Evolutionary conservation across 2,888 invertebrate species (phyloP).

Genomic region (Silvanus unidentatus): DNA sequence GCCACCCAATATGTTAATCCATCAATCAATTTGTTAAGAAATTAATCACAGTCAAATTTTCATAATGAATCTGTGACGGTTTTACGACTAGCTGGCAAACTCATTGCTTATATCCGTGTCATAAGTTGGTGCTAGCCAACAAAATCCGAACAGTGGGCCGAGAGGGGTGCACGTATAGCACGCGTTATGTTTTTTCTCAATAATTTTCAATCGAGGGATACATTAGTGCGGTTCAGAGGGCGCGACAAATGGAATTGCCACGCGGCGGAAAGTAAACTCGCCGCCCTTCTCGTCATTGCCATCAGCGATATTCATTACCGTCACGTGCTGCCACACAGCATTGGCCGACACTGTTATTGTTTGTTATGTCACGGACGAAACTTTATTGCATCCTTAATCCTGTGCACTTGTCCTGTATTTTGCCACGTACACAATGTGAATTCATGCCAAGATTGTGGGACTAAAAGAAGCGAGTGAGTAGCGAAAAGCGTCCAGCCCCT

Average conservation of each 20-base stretch:
- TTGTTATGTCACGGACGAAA: conserved; percentile 34
- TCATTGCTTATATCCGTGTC: too few species aligned
- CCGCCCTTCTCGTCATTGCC: conserved; percentile 33
- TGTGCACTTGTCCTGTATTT: conserved; percentile 34
- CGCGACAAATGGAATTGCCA: conserved; percentile 40
- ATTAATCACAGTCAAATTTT: conserved; percentile 27
- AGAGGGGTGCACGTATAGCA: too few species aligned
- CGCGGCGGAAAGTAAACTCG: conserved; percentile 38
- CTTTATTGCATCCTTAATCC: conserved; percentile 40
- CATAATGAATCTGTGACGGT: conserved; percentile 8
- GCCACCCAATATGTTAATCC: conserved; percentile 7
- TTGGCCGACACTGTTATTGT: conserved; percentile 32
- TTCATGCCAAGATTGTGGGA: too few species aligned
- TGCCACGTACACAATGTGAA: conserved; percentile 8
- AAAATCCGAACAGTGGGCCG: too few species aligned
- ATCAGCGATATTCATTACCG: conserved; percentile 43
- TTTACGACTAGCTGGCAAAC: too few species aligned
- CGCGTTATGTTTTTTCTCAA: too few species aligned
- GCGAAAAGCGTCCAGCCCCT: too few species aligned
- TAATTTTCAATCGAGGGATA: conserved; percentile 12
- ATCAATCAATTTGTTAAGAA: conserved; percentile 28
- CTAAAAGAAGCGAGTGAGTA: too few species aligned
- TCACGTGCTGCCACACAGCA: conserved; percentile 38
- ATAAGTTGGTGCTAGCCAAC: too few species aligned
- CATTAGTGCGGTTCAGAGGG: conserved; percentile 29